Evolutionary conservation across 2,797 vertebrate species (phyloP).

Genomic region (Tokudaia muenninki): DNA sequence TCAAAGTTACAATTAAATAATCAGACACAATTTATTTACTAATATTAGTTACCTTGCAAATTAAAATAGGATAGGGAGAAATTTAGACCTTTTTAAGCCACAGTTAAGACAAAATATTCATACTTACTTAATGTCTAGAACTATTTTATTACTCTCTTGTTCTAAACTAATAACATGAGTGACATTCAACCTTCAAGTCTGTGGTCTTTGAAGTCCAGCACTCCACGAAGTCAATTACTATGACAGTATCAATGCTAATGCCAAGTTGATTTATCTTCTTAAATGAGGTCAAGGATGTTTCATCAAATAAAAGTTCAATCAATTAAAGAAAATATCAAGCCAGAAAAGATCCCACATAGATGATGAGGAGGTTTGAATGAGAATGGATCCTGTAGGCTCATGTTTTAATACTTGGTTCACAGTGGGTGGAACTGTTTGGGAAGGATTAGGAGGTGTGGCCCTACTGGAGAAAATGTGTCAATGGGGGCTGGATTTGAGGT

Average conservation of each 20-base stretch:
- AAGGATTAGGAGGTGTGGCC: neutral
- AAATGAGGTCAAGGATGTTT: conserved; percentile 46
- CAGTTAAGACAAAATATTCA: conserved; percentile 48
- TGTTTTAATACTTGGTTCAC: neutral
- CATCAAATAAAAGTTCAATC: conserved; percentile 35
- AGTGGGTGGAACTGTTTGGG: neutral
- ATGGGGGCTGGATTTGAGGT: neutral
- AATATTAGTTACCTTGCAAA: conserved; percentile 15
- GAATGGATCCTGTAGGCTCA: too few species aligned
- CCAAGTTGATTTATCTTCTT: conserved; percentile 65
- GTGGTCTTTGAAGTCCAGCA: neutral
- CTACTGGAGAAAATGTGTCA: neutral
- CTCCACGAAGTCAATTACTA: conserved; percentile 67
- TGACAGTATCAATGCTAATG: conserved; percentile 64
- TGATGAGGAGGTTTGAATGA: neutral
- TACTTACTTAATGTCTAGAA: conserved; percentile 34
- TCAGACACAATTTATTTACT: conserved; percentile 37
- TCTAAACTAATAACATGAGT: conserved; percentile 31
- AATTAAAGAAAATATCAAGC: conserved; percentile 50
- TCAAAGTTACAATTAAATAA: conserved; percentile 27
- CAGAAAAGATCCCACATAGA: neutral
- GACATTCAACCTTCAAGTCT: conserved; percentile 56
- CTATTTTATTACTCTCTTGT: neutral
- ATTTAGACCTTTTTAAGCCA: conserved; percentile 35
- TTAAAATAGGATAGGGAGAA: neutral